Base-by-base conservation (phyloP, 2,888 invertebrate species). In the Tromatobia lineatoria region DNA sequence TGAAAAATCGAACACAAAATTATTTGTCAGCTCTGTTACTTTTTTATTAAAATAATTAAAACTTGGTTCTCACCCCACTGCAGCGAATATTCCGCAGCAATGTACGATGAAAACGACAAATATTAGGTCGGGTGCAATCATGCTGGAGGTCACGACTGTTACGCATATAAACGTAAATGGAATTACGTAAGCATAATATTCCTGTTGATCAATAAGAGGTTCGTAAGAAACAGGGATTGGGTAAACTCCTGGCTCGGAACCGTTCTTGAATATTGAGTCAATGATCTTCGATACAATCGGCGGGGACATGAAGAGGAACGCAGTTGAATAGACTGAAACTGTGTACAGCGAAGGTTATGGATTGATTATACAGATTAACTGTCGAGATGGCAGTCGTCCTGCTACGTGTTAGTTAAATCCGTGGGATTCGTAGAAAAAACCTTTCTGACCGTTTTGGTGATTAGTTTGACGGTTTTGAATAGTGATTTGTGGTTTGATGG, bases 101-200 rank as follows among this genome's bases (percentile, higher is more conserved):
- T 76, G 76, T 6, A 42, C n/a, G n/a, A 66, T 66, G 52, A 52
- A 50, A 15, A 47, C n/a, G 11, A 54, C 47, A 13, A 57, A 57
- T 20, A 67, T 50, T 3, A 29, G 3, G 1, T 38, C 50, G 8
- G n/a, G n/a, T n/a, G 71, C 42, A 0, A 13, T 45, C 13, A 6
- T 29, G 11, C 69, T 50, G 10, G 38, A 11, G n/a, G 57, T 0
- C 0, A 52, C 6, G 38, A 70, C 25, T 0, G 23, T 57, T 38
- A 38, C 18, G 50, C 74, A 54, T 0, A 75, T n/a, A 25, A 66
- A 83, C 11, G 38, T 57, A n/a, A 47, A 83, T 18, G 13, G 23
- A 8, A 75, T 75, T 2, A 83, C 38, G 54, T 79, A 70, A 70
- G 75, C 74, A 57, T 83, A 83, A 57, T 80, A 80, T 66, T 83